Evolutionary conservation across 2,113 vertebrate genomes (phyloP).

Genomic region (Trochalopteron elliotii): DNA sequence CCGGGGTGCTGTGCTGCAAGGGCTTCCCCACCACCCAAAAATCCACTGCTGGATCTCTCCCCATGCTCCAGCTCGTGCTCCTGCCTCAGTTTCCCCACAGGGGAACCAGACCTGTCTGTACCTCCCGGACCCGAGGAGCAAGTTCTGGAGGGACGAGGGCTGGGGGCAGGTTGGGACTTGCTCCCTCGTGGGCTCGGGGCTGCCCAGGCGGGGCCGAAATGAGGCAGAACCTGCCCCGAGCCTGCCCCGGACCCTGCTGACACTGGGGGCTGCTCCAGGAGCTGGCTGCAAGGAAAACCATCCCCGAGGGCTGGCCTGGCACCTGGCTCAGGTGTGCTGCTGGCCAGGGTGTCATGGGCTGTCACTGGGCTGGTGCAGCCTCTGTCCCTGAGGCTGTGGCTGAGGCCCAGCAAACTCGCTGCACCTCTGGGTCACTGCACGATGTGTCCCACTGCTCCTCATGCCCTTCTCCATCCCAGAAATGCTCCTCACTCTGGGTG

Average conservation of each 20-base stretch:
- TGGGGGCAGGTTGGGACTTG: background rate
- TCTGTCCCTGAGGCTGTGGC: rapidly evolving
- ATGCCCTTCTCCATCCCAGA: rapidly evolving
- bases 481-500: rapidly evolving
- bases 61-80: rapidly evolving
- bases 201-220: background rate
- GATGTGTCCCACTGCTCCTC: background rate
- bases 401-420: background rate
- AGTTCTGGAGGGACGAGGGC: background rate
- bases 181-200: background rate
- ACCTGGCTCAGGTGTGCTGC: conserved; percentile 43
- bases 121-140: background rate
- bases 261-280: rapidly evolving
- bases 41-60: rapidly evolving
- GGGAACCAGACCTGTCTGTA: background rate
- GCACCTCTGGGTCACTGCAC: background rate
- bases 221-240: background rate
- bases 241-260: background rate
- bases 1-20: background rate
- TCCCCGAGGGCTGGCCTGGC: conserved; percentile 69
- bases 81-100: background rate
- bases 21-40: background rate
- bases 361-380: conserved; percentile 44
- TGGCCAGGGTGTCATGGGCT: conserved; percentile 48
- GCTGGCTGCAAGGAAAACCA: conserved; percentile 24